These are phyloP conservation scores for Leptestheria dahalacensis DNA, from an alignment of 1,140 invertebrate genomes.

Conservation along the genomic window DNA sequence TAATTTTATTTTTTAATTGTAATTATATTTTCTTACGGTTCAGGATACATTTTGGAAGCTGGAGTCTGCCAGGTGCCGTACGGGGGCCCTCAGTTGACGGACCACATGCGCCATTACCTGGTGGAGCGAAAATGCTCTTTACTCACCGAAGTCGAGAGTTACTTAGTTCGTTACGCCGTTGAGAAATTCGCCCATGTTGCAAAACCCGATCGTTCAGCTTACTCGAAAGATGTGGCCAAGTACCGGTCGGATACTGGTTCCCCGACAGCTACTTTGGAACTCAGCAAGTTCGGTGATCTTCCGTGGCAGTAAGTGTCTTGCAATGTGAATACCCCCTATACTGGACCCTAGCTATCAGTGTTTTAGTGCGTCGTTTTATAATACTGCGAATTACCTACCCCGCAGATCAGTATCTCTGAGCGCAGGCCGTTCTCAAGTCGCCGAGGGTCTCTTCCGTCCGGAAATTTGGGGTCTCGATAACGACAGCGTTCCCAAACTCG, in stretches of 20 bases:
- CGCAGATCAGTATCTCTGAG: background rate
- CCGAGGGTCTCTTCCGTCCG: constrained; percentile 46
- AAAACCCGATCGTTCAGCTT: constrained; percentile 24
- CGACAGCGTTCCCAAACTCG: constrained; percentile 39
- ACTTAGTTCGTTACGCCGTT: constrained; percentile 23
- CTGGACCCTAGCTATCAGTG: no score
- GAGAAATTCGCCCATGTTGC: constrained; percentile 36
- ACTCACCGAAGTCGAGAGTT: constrained; percentile 23
- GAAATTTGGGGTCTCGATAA: constrained; percentile 44
- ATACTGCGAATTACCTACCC: no score
- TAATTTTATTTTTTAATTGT: constrained; percentile 10
- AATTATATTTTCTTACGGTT: background rate
- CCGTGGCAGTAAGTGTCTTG: constrained; percentile 21
- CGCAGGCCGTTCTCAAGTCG: constrained; percentile 35
- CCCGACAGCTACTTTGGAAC: constrained; percentile 25
- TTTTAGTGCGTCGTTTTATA: no score
- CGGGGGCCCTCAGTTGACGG: constrained; percentile 36
- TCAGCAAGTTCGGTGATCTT: constrained; percentile 21
- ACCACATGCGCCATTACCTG: constrained; percentile 31
- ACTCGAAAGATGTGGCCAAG: constrained; percentile 27
- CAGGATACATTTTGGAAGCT: constrained; percentile 36
- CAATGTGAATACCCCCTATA: no score
- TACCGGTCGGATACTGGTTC: constrained; percentile 24
- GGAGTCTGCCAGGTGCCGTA: constrained; percentile 35
- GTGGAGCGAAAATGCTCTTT: constrained; percentile 24